A percentile compares a stretch with the other conserved stretches of the same genome.
Conservation (phyloP, 1,140 invertebrate genomes). For the Dermatophagoides farinae region DNA sequence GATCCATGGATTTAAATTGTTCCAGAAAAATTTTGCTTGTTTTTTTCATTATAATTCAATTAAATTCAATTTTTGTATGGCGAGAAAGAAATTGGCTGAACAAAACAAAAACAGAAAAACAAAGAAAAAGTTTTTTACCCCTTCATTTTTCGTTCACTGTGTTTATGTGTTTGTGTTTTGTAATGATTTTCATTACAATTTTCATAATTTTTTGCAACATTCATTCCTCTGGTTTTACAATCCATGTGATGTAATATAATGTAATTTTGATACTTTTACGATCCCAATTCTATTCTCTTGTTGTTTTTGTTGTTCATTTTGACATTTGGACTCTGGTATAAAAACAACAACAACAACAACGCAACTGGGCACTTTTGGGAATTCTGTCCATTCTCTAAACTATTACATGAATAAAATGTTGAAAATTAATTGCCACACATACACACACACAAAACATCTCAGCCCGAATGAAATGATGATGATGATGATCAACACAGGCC, state of each 20-base stretch:
- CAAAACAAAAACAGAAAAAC: no score
- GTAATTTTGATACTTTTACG: no score
- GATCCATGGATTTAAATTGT: background rate
- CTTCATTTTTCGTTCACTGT: no score
- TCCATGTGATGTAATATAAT: no score
- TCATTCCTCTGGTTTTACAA: no score
- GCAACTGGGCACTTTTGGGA: background rate
- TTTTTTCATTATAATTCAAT: background rate
- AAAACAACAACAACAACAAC: background rate
- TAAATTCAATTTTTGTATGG: background rate
- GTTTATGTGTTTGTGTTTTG: no score
- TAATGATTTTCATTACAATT: no score
- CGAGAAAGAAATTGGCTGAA: no score
- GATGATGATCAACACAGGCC: no score
- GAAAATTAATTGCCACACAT: background rate
- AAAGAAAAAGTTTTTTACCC: background rate
- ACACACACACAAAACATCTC: no score
- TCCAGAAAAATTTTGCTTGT: background rate
- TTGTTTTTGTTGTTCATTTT: background rate
- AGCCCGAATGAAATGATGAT: no score
- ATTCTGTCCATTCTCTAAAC: background rate
- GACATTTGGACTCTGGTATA: background rate
- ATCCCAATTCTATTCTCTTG: background rate
- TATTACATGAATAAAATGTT: background rate
- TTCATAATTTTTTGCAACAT: no score